Conservation (phyloP, 2,888 invertebrate genomes). For the Synergus laeviventris region DNA sequence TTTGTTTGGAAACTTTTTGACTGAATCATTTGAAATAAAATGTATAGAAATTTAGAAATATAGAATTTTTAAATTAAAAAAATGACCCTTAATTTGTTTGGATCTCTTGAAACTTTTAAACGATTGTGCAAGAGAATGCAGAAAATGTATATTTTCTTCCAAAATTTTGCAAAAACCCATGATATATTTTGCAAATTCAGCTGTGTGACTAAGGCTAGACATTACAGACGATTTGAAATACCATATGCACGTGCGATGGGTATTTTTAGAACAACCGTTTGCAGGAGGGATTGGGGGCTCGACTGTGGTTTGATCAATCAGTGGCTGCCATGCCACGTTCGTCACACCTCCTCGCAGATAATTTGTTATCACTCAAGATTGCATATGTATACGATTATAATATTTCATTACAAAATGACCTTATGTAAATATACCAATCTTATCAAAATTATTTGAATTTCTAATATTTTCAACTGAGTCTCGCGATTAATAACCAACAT, state of each 20-base stretch:
- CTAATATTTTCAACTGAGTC: slow-evolving; percentile 1
- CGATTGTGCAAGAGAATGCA: not conserved
- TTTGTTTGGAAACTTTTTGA: not conserved
- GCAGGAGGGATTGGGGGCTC: slow-evolving; percentile 61
- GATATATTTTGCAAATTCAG: not conserved
- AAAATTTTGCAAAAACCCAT: not conserved
- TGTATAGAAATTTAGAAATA: not conserved
- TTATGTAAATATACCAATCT: not conserved
- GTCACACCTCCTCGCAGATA: slow-evolving; percentile 61
- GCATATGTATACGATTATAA: not conserved
- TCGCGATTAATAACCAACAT: not conserved
- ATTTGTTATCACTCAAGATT: slow-evolving; percentile 24
- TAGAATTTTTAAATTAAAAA: too few species aligned
- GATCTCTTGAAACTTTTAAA: too few species aligned
- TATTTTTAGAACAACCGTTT: slow-evolving; percentile 18
- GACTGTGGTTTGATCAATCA: slow-evolving; percentile 62
- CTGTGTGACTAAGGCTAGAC: not conserved
- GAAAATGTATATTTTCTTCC: not conserved
- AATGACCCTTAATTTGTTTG: too few species aligned
- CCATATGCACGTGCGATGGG: not conserved
- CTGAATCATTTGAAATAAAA: not conserved
- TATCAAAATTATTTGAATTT: slow-evolving; percentile 52
- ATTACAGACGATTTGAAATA: not conserved
- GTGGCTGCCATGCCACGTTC: slow-evolving; percentile 48
- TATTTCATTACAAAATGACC: not conserved